These are phyloP conservation scores for Nezara viridula DNA, from an alignment of 2,888 invertebrate species.

Conservation along the genomic window DNA sequence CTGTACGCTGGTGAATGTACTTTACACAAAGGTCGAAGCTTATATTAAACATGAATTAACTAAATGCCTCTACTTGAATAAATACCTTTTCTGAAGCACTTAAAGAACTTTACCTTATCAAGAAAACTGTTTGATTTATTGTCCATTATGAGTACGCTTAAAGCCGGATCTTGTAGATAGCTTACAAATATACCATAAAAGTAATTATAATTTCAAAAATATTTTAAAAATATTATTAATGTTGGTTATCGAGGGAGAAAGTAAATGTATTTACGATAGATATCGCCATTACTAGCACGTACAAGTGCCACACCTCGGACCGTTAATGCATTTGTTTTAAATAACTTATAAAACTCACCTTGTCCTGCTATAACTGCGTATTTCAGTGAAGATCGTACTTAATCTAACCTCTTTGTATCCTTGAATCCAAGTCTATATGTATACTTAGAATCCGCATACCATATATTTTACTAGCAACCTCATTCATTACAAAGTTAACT, in stretches of 20 bases:
- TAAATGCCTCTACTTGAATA: not conserved
- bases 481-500: not conserved
- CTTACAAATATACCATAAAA: not conserved
- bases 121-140: not conserved
- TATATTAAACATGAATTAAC: not conserved
- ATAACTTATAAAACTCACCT: slow-evolving; percentile 20
- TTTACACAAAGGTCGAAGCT: not conserved
- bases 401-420: slow-evolving; percentile 23
- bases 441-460: not conserved
- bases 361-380: slow-evolving; percentile 11
- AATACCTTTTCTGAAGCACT: not conserved
- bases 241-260: not conserved
- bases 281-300: not conserved
- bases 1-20: not conserved
- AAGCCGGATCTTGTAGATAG: not conserved
- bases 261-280: not conserved
- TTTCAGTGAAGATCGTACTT: slow-evolving; percentile 16
- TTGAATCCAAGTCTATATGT: not conserved
- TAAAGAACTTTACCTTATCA: not conserved
- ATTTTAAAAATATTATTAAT: not conserved
- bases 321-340: slow-evolving; percentile 38
- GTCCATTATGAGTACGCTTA: not conserved
- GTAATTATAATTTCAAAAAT: not conserved
- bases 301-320: not conserved
- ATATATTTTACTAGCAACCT: not conserved